Evolutionary conservation across 2,888 invertebrate genomes (phyloP), one percentile per base, ranked within the genome.

Genomic region (Nemotelus pantherinus): DNA sequence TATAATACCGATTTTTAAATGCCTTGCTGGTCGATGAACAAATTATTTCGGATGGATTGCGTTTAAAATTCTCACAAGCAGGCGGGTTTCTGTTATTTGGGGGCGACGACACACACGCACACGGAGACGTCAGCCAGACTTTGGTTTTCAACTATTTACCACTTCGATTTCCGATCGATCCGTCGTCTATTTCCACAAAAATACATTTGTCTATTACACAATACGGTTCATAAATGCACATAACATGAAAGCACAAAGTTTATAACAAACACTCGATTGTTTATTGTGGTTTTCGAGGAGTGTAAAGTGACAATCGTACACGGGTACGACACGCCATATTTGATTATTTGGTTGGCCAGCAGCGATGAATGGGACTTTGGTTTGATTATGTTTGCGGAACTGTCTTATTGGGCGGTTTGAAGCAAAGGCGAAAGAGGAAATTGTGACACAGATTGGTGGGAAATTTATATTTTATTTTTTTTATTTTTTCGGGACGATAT

Each of bases 61-160:
- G 6, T 53, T 53, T 53, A 53, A 53, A 53, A 53, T 53, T 53
- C 53, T 6, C 53, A 6, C 10, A 53, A 7, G 53, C 10, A 25
- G 63, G 63, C 63, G 63, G 63, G 63, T 63, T 70, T 47, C 47
- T 67, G 53, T 39, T 70, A 43, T 70, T 55, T 53, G 47, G 47
- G 70, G 70, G 70, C 70, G 70, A 70, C 70, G 70, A 70, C 70
- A 70, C 70, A 70, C 70, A 70, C 70, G 70, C 70, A 53, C 53
- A 9, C 53, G 53, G 70, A 55, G 70, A 70, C 55, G 53, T 70
- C 70, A 70, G 47, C 25, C 70, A 70, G 70, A 70, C 70, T 70
- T 48, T 48, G 7, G 68, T 6, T 39, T 41, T 41, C 10, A 44
- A 25, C 25, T 25, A 25, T 47, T 68, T 70, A 39, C 70, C 44